Evolutionary conservation across 2,888 invertebrate species (phyloP), one percentile per base, ranked within the genome.

Genomic region (Agrochola lota): DNA sequence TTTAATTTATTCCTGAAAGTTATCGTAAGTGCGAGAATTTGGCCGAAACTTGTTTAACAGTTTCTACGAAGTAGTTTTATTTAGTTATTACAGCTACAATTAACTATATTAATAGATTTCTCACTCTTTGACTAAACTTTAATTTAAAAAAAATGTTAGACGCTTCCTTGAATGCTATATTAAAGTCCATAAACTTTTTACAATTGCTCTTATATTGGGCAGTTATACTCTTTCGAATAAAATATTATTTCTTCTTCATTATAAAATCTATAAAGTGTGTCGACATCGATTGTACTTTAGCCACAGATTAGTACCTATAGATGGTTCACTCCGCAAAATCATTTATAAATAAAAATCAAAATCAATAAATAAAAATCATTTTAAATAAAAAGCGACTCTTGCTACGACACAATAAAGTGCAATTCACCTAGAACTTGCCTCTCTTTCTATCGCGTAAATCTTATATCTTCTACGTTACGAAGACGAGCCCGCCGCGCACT

Each of bases 51-150:
- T 77, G 69, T 80, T 85, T 71, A 15, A 63, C 77, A 78, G 70
- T 74, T 78, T 72, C 79, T 84, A 81, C 57, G 49, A 74, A 62
- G 68, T 76, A 85, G 49, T 71, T 62, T 66, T 70, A 64, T 62
- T 64, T 63, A 74, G 17, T 64, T 78, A 72, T 70, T 85, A 85
- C 75, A 78, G 64, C 71, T 80, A 86, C 59, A 67, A 59, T 68
- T 78, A 59, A 15, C 26, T 60, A 68, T 67, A 71, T 70, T 77
- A 73, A 79, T 81, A 85, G 81, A 82, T 86, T 88, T 92, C 91
- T 93, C 92, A 93, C 93, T 93, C 92, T 84, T 90, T 86, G 89
- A 90, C 90, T 89, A 91, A 86, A 78, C 74, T 84, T 87, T 84
- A 80, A 52, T 67, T 43, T 46, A 15, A 20, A 3, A n/a, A 57